Evolutionary conservation across 2,888 invertebrate genomes (phyloP).

Genomic region (Achlya flavicornis): DNA sequence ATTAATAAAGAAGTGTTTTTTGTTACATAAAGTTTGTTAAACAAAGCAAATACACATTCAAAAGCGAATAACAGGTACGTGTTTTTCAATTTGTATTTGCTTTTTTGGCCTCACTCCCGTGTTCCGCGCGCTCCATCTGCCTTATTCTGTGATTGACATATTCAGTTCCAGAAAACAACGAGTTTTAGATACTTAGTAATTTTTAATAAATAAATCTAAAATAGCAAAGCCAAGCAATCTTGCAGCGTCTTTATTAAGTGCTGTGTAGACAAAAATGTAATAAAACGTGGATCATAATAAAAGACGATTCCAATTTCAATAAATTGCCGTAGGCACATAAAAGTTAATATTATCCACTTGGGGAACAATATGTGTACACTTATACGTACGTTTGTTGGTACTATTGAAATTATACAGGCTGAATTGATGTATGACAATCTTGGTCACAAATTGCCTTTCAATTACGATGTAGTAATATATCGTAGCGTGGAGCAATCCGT

Average conservation of each 20-base stretch:
- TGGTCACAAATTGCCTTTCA: slow-evolving; percentile 21
- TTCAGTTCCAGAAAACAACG: no score
- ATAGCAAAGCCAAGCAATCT: not conserved
- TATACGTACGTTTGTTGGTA: no score
- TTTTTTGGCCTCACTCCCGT: no score
- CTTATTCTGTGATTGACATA: no score
- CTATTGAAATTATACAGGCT: not conserved
- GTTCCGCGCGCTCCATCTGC: no score
- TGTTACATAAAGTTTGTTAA: no score
- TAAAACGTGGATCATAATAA: slow-evolving; percentile 9
- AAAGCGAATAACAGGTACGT: no score
- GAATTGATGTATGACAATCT: not conserved
- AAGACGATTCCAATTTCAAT: slow-evolving; percentile 12
- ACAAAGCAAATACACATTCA: no score
- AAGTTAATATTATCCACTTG: slow-evolving; percentile 11
- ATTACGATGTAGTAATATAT: slow-evolving; percentile 41
- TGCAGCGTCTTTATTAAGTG: not conserved
- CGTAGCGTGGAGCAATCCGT: slow-evolving; percentile 42
- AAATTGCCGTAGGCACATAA: slow-evolving; percentile 12
- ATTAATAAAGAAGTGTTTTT: no score
- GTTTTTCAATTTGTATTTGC: no score
- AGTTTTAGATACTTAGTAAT: no score
- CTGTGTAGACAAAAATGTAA: not conserved
- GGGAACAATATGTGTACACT: slow-evolving; percentile 5
- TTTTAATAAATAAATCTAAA: no score